Base-by-base conservation (phyloP, 2,888 invertebrate genomes). In the Seladonia tumulorum region DNA sequence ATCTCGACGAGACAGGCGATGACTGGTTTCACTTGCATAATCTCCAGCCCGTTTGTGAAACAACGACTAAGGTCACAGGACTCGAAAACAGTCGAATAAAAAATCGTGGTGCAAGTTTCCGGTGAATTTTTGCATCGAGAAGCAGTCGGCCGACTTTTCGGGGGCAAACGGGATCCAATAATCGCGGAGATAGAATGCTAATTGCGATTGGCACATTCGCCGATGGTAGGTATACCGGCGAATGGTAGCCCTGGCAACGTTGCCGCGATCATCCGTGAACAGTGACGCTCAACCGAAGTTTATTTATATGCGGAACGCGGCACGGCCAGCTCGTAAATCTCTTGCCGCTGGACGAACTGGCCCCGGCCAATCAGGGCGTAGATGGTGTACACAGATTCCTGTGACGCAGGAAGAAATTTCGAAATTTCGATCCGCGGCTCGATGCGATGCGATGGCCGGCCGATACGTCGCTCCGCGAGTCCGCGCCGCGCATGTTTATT, bases 401-500 rank as follows among this genome's bases (percentile, higher is more conserved):
- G 49, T 68, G 84, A 81, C 60, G 78, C 47, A 63, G 81, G 89
- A 90, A 90, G 90, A 90, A 90, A 87, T 85, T 77, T 82, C 68
- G 90, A 86, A 89, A 90, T 90, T 90, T 88, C 83, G 83, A 86
- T 72, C 82, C 71, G 66, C 79, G 76, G 71, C 53, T 42, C 29
- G 39, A n/a, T 39, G 35, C 68, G 42, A 39, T 39, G 70, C 72
- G 83, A 81, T 81, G 82, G 49, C 73, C 18, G n/a, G 10, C 75
- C 83, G 85, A 83, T 88, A 82, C 88, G 89, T 82, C 81, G 86
- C 74, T 78, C 47, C 35, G 72, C 73, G 81, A 76, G 57, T 83
- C 90, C 77, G 74, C 86, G 85, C 70, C 73, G 66, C 76, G 91
- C 90, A 85, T 90, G 90, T 90, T 90, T 90, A 90, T 90, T 74